Conservation (phyloP, 2,113 vertebrate species). For the Girardinichthys multiradiatus region DNA sequence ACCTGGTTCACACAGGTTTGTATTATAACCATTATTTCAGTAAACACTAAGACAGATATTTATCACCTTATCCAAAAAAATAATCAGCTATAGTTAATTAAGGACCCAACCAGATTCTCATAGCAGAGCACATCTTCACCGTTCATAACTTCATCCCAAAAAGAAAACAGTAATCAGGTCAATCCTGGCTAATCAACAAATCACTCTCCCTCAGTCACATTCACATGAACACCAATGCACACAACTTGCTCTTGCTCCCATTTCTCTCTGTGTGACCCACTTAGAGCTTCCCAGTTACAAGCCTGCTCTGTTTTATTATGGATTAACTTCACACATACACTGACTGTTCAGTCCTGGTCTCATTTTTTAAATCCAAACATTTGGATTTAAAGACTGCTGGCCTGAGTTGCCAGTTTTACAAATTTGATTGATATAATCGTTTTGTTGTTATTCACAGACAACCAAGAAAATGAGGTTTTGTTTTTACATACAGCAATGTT, state of each 20-base stretch:
- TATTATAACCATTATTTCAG: conserved; percentile 2
- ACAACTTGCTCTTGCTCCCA: conserved; percentile 34
- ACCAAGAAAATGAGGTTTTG: neutral
- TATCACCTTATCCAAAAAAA: conserved; percentile 28
- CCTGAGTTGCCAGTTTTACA: conserved; percentile 1
- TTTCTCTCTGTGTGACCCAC: conserved; percentile 73
- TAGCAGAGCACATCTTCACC: conserved; percentile 4
- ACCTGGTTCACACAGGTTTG: conserved; percentile 7
- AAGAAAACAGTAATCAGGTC: conserved; percentile 65
- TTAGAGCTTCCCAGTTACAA: conserved; percentile 67
- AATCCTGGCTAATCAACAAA: conserved; percentile 62
- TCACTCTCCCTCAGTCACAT: conserved; percentile 27
- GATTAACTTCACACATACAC: conserved; percentile 58
- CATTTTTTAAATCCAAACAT: conserved; percentile 19
- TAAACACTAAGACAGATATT: conserved; percentile 6
- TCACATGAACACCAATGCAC: conserved; percentile 25
- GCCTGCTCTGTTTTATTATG: conserved; percentile 73
- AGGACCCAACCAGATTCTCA: neutral
- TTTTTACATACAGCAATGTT: neutral
- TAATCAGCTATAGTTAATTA: neutral
- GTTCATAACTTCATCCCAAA: conserved; percentile 44
- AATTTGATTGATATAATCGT: neutral
- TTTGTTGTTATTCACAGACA: neutral
- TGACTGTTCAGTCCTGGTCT: conserved; percentile 31
- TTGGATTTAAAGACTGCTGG: neutral